Conservation (phyloP, 1,140 invertebrate genomes). For the Dendroctonus valens region DNA sequence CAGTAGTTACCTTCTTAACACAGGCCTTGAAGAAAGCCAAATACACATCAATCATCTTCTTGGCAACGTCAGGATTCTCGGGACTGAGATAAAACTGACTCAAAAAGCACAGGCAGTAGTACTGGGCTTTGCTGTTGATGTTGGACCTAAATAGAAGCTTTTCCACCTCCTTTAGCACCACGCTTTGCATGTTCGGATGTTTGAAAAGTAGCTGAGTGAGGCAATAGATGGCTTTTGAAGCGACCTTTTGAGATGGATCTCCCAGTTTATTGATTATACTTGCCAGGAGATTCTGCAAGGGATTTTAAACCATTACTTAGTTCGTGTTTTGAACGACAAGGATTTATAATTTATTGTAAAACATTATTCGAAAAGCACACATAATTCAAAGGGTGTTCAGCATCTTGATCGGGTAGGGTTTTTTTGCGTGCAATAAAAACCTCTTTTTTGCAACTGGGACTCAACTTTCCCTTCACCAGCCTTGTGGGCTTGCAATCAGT, state of each 20-base stretch:
- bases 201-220: constrained; percentile 80
- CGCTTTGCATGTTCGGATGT: constrained; percentile 90
- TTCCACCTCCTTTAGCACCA: constrained; percentile 86
- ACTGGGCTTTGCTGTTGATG: constrained; percentile 80
- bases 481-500: neutral
- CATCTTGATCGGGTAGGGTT: neutral
- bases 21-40: constrained; percentile 94
- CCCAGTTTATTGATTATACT: constrained; percentile 93
- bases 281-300: constrained; percentile 69
- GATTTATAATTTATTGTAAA: constrained; percentile 1
- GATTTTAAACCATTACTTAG: constrained; percentile 2
- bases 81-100: constrained; percentile 74
- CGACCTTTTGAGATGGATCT: constrained; percentile 85
- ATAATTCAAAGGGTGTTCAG: constrained; percentile 2
- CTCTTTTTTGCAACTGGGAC: constrained; percentile 17
- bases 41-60: constrained; percentile 85
- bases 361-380: constrained; percentile 15
- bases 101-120: constrained; percentile 91
- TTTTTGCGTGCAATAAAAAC: constrained; percentile 8
- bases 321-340: neutral
- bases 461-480: constrained; percentile 8
- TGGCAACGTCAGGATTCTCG: constrained; percentile 74
- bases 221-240: constrained; percentile 82
- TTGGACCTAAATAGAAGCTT: constrained; percentile 85
- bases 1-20: constrained; percentile 68